Evolutionary conservation across 2,113 vertebrate species (phyloP), one percentile per base, ranked within the genome.

Genomic region (Sylvilagus bachmani): DNA sequence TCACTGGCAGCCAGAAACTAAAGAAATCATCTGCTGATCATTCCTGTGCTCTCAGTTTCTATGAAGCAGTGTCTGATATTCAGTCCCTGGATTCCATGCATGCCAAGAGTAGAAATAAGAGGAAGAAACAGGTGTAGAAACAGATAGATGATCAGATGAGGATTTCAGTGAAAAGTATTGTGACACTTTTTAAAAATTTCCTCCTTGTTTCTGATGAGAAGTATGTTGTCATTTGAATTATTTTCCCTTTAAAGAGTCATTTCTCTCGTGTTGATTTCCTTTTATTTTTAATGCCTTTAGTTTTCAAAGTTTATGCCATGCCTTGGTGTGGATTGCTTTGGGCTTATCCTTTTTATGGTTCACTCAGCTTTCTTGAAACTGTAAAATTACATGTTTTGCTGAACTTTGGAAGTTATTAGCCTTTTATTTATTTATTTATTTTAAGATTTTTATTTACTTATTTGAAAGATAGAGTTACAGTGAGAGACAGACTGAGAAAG

Each of bases 131-230:
- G n/a, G 62, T 74, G n/a, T 6, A 89, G 67, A 79, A 75, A 70
- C 49, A 84, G 62, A 51, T 53, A 82, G 36, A 75, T 93, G 55
- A 69, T 80, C 49, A 69, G 27, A 10, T 29, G 3, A 80, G 58
- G 22, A 64, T 36, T 74, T 92, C 22, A 87, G 11, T 79, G 33
- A 55, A 82, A 88, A 70, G 53, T 19, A 8, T 27, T 61, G 31
- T 78, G 27, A 14, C 10, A 49, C 29, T 91, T 84, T 25, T 9
- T 78, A 74, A 44, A 74, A 44, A 16, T 55, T 8, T 4, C 38
- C 61, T 27, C 44, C n/a, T 81, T 79, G 64, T 94, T 90, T 82
- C 51, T 90, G 49, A 84, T 17, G 10, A 90, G 86, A 84, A 80
- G 58, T 69, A 12, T 62, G 19, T 24, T 44, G 31, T 31, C 10